These are phyloP conservation scores for Montipora cactus DNA, from an alignment of 64 coral and sea anemone species.

Conservation along the genomic window DNA sequence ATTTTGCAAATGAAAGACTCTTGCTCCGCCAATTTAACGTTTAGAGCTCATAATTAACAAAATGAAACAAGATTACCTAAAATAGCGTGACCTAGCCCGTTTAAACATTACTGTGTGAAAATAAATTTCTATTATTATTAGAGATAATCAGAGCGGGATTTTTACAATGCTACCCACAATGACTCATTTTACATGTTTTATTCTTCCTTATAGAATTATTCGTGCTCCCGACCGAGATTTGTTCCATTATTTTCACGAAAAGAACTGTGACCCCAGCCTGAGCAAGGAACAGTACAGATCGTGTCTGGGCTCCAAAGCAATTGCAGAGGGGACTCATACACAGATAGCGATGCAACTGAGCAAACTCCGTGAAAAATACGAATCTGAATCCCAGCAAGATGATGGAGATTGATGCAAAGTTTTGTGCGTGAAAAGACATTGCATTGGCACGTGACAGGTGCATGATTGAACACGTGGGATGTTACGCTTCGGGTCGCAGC, in stretches of 20 bases:
- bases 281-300: slow-evolving; percentile 72
- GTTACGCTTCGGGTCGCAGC: background rate
- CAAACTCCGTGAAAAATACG: slow-evolving; percentile 80
- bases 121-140: too few relatives aligned
- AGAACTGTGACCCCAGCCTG: slow-evolving; percentile 86
- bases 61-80: too few relatives aligned
- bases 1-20: too few relatives aligned
- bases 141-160: too few relatives aligned
- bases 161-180: background rate
- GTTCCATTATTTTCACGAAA: slow-evolving; percentile 92
- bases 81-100: too few relatives aligned
- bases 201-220: slow-evolving; percentile 66
- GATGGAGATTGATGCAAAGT: background rate
- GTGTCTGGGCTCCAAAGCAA: slow-evolving; percentile 84
- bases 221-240: slow-evolving; percentile 90
- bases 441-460: background rate
- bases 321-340: slow-evolving; percentile 74
- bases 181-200: background rate
- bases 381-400: slow-evolving; percentile 57
- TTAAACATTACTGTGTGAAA: too few relatives aligned
- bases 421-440: background rate
- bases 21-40: too few relatives aligned
- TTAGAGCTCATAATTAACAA: too few relatives aligned
- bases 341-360: slow-evolving; percentile 84
- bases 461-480: background rate